Evolutionary conservation across 2,888 invertebrate species (phyloP).

Genomic region (Chymomyza procnemis): DNA sequence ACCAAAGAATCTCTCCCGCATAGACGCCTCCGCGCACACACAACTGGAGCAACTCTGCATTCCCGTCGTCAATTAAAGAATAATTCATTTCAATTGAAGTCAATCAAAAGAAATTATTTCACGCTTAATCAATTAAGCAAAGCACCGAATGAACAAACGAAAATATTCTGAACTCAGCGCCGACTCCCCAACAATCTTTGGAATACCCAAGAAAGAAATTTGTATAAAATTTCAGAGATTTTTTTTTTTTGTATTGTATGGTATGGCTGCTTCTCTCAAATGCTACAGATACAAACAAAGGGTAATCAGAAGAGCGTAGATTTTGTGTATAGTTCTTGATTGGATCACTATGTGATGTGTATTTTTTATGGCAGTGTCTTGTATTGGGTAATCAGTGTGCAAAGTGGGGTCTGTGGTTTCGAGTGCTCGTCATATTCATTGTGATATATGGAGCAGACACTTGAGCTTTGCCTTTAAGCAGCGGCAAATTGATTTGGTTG

Average conservation of each 20-base stretch:
- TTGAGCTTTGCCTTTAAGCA: conserved; percentile 60
- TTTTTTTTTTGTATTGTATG: neutral
- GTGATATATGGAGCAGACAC: conserved; percentile 53
- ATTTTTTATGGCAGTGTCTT: neutral
- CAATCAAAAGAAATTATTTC: conserved; percentile 74
- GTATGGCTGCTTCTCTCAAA: neutral
- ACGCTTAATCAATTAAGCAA: conserved; percentile 71
- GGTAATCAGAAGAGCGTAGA: conserved; percentile 1
- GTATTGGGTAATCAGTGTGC: neutral
- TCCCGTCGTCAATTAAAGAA: conserved; percentile 61
- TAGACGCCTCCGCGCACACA: neutral
- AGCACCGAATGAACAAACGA: conserved; percentile 1
- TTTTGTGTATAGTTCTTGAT: neutral
- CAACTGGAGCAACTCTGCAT: conserved; percentile 16
- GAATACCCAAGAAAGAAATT: conserved; percentile 1
- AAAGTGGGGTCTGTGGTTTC: neutral
- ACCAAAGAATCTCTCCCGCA: conserved; percentile 36
- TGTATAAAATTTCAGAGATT: neutral
- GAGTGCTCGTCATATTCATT: conserved; percentile 35
- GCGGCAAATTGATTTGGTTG: conserved; percentile 62
- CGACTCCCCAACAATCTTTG: neutral
- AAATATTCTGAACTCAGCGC: conserved; percentile 15
- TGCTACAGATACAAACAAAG: neutral
- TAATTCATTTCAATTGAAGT: conserved; percentile 74
- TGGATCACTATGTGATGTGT: conserved; percentile 21